These are phyloP conservation scores for Drosophila nr. perissopoda DNA, from an alignment of 2,888 invertebrate genomes.

Conservation along the genomic window DNA sequence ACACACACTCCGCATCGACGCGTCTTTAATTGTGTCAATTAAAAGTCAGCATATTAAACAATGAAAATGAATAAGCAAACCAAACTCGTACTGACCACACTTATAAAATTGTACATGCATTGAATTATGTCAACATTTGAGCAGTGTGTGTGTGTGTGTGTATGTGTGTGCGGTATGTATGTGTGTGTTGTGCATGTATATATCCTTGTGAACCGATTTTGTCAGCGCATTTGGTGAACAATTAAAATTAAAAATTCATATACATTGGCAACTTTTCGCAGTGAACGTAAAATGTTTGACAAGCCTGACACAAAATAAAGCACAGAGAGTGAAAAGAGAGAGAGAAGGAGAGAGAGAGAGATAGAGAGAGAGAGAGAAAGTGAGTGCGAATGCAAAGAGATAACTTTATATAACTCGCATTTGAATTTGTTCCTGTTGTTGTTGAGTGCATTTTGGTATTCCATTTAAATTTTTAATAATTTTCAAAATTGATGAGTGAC, in stretches of 20 bases:
- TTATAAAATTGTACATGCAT: constrained; percentile 36
- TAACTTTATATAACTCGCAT: constrained; percentile 27
- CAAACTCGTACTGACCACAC: constrained; percentile 4
- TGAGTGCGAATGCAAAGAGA: constrained; percentile 4
- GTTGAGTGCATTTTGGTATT: constrained; percentile 74
- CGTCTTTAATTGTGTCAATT: constrained; percentile 48
- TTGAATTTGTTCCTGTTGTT: constrained; percentile 45
- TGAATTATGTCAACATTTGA: constrained; percentile 42
- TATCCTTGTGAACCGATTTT: constrained; percentile 63
- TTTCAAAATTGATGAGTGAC: constrained; percentile 79
- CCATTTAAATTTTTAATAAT: constrained; percentile 82
- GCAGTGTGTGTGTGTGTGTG: constrained; percentile 1
- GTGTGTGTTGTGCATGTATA: constrained; percentile 13
- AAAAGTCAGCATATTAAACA: constrained; percentile 29
- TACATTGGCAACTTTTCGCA: constrained; percentile 56
- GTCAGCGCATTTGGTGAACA: constrained; percentile 72
- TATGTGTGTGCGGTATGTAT: background rate
- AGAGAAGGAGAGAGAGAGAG: background rate
- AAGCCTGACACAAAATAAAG: constrained; percentile 72
- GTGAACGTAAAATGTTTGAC: constrained; percentile 71
- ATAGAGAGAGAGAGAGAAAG: background rate
- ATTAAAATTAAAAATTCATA: constrained; percentile 79
- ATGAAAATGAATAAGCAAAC: background rate
- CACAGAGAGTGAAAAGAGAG: background rate
- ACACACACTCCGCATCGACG: constrained; percentile 7